phyloP scores from a whole-genome alignment of 2,113 vertebrate genomes.

The Notothenia coriiceps region DNA sequence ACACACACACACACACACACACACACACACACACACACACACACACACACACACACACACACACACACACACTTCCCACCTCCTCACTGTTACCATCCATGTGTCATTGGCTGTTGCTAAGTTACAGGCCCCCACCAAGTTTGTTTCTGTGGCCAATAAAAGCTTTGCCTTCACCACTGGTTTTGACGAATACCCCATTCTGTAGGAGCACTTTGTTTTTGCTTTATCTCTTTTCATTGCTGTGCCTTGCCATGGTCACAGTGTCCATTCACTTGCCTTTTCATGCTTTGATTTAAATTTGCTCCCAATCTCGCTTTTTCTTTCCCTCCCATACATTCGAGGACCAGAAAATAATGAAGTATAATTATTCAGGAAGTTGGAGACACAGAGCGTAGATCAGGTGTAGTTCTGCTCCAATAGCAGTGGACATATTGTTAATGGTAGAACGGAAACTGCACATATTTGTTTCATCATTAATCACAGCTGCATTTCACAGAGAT shows the following conservation, averaged over 20 bases:
- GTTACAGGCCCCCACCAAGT: constrained; percentile 74
- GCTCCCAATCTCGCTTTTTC: background rate
- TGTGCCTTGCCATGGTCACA: constrained; percentile 3
- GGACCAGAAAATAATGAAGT: background rate
- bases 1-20: constrained; percentile 36
- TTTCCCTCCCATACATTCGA: background rate
- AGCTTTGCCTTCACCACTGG: constrained; percentile 44
- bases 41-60: constrained; percentile 37
- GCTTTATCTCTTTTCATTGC: constrained; percentile 17
- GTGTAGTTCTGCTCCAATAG: constrained; percentile 20
- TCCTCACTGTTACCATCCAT: constrained; percentile 75
- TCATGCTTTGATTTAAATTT: background rate
- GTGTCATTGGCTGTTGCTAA: constrained; percentile 80
- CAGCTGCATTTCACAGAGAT: constrained; percentile 4
- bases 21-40: constrained; percentile 36
- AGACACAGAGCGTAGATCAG: background rate
- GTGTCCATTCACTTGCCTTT: constrained; percentile 12
- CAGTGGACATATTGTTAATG: constrained; percentile 11
- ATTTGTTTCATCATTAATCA: constrained; percentile 36
- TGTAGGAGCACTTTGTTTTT: constrained; percentile 59
- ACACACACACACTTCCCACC: constrained; percentile 65
- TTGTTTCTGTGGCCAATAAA: constrained; percentile 50
- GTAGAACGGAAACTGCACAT: background rate
- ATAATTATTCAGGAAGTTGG: constrained; percentile 5
- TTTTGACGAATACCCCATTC: constrained; percentile 56